Evolutionary conservation across 23 tunicate species (phyloP), one percentile per base, ranked within the genome.

Genomic region (Ascidia mentula): DNA sequence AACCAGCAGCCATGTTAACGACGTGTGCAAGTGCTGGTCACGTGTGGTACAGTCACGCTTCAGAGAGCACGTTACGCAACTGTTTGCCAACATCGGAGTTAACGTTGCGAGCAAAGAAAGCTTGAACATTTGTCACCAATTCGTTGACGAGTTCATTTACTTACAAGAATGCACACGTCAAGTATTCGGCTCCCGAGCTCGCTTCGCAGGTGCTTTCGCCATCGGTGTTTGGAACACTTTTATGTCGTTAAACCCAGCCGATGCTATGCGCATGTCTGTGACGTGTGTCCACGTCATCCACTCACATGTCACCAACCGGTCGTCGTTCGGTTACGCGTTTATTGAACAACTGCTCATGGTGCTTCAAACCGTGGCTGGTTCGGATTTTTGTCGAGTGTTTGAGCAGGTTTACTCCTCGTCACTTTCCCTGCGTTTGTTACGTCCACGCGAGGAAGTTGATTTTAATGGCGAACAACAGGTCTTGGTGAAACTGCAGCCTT

Each of bases 311-410:
- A 4, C 40, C 34, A 31, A 40, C 84, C 22, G 39, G 53, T 28
- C 7, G 4, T 5, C 65, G 7, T 3, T 28, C 22, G 28, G 28
- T 6, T 26, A 28, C 13, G 65, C 24, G 13, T 5, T 28, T 1
- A 26, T 53, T 3, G 13, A 53, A 20, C 65, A 53, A 53, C 3
- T 32, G 60, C 4, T 35, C 37, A 30, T 34, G 35, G 31, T 90
- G 69, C 78, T 90, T 20, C 36, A 30, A 6, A 24, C 85, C 20
- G 37, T 81, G 22, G 31, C 79, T 26, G 86, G 79, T 6, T 72
- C 88, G 38, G 82, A 90, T 45, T 85, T 88, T 77, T 88, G 89
- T 34, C 72, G 73, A 53, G 77, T 71, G 5, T 90, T 90, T 76
- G 96, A 90, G 69, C 86, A 78, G 30, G 42, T 90, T 32, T 90